These are phyloP conservation scores for Lynx canadensis DNA, from an alignment of 2,113 vertebrate species.

Conservation along the genomic window DNA sequence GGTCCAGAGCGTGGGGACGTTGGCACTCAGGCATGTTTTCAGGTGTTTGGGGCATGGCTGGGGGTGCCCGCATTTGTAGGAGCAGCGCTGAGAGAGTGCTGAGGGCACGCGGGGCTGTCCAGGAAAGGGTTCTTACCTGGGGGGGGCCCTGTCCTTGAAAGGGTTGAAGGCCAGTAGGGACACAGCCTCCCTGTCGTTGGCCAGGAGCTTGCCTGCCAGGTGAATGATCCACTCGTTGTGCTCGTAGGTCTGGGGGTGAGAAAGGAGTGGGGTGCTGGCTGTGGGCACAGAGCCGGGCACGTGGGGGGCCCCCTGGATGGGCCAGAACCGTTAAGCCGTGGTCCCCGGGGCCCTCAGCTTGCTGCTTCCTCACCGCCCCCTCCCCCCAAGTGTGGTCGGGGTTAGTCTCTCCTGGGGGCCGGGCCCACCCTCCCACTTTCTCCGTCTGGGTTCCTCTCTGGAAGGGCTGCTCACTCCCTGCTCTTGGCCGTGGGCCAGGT, in stretches of 20 bases:
- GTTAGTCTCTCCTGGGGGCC: neutral
- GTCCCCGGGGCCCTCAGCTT: neutral
- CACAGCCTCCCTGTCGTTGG: slow-evolving; percentile 89
- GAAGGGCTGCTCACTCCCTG: neutral
- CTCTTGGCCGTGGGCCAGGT: neutral
- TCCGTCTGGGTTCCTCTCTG: neutral
- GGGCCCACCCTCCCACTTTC: neutral
- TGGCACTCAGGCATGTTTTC: neutral
- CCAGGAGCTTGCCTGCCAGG: slow-evolving; percentile 93
- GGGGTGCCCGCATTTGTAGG: neutral
- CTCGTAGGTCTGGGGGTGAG: slow-evolving; percentile 92
- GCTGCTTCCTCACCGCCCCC: accelerated
- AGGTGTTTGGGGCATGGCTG: neutral
- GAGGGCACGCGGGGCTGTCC: no score
- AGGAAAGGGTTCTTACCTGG: slow-evolving; percentile 86
- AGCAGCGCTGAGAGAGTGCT: neutral
- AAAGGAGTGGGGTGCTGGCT: neutral
- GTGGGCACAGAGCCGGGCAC: accelerated
- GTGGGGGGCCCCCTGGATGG: neutral
- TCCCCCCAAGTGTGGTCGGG: accelerated
- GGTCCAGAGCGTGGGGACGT: neutral
- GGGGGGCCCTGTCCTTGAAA: slow-evolving; percentile 86
- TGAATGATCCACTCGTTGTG: slow-evolving; percentile 98
- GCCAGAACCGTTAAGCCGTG: neutral
- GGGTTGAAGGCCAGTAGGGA: slow-evolving; percentile 93